These are phyloP conservation scores for Drosophila kepulauana DNA, from an alignment of 1,140 invertebrate species.

Conservation along the genomic window DNA sequence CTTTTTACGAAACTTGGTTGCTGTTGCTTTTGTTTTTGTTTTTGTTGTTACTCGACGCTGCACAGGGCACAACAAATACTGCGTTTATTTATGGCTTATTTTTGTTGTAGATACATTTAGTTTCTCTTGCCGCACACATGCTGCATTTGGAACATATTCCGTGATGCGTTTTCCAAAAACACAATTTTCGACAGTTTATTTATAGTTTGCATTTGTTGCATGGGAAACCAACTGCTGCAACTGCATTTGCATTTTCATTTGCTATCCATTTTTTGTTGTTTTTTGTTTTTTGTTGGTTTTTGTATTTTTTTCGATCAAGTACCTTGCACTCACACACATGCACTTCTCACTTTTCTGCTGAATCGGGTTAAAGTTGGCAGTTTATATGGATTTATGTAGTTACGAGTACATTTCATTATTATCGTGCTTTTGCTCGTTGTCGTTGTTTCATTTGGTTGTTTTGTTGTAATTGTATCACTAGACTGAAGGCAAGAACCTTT, in stretches of 20 bases:
- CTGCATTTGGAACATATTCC: constrained; percentile 39
- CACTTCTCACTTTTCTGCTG: constrained; percentile 63
- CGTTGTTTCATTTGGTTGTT: constrained; percentile 43
- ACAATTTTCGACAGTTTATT: constrained; percentile 29
- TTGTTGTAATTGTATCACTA: constrained; percentile 74
- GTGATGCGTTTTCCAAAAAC: constrained; percentile 31
- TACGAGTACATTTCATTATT: constrained; percentile 42
- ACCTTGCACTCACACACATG: constrained; percentile 34
- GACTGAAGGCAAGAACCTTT: constrained; percentile 77
- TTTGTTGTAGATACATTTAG: constrained; percentile 63
- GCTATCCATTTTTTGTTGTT: constrained; percentile 33
- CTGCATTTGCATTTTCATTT: constrained; percentile 38
- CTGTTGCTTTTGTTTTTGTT: constrained; percentile 29
- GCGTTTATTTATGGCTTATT: constrained; percentile 69
- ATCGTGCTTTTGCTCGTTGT: constrained; percentile 31
- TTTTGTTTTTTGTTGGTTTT: constrained; percentile 5
- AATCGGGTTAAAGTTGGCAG: constrained; percentile 40
- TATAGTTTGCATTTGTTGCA: constrained; percentile 36
- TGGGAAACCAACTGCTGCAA: constrained; percentile 8
- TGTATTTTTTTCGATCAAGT: not conserved
- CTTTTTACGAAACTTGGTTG: constrained; percentile 72
- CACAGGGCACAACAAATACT: constrained; percentile 60
- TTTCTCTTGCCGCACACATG: constrained; percentile 40
- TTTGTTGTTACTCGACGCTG: constrained; percentile 64
- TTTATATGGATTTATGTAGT: constrained; percentile 29